Evolutionary conservation across 92 coral and sea anemone genomes (phyloP).

Genomic region (Phenganax marumi): DNA sequence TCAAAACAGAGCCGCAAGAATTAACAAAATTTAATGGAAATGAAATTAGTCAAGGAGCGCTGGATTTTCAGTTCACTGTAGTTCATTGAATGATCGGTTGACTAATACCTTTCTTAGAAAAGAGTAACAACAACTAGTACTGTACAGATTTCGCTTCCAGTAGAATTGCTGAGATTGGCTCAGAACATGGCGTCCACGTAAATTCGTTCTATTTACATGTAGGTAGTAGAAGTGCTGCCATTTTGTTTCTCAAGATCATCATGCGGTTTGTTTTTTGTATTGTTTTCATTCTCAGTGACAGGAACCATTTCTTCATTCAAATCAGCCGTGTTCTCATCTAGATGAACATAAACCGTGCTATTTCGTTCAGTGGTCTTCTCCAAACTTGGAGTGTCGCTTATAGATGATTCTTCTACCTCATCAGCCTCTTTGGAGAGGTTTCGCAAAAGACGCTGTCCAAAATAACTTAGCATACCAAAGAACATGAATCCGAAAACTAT

Average conservation of each 20-base stretch:
- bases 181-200: too few relatives aligned
- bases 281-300: not conserved
- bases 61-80: too few relatives aligned
- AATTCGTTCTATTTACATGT: not conserved
- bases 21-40: too few relatives aligned
- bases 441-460: conserved; percentile 67
- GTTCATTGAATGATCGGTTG: too few relatives aligned
- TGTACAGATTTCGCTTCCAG: too few relatives aligned
- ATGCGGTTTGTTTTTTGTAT: not conserved
- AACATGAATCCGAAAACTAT: conserved; percentile 69
- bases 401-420: not conserved
- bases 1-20: too few relatives aligned
- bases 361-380: conserved; percentile 32
- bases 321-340: conserved; percentile 2
- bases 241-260: not conserved
- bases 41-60: too few relatives aligned
- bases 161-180: too few relatives aligned
- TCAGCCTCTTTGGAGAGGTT: conserved; percentile 29
- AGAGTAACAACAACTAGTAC: too few relatives aligned
- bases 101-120: too few relatives aligned
- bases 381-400: not conserved
- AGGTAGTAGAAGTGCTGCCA: not conserved
- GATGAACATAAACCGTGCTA: conserved; percentile 23
- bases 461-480: conserved; percentile 60
- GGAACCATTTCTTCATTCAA: not conserved